phyloP scores from a whole-genome alignment of 1,140 invertebrate genomes.

The Coboldia fuscipes region DNA sequence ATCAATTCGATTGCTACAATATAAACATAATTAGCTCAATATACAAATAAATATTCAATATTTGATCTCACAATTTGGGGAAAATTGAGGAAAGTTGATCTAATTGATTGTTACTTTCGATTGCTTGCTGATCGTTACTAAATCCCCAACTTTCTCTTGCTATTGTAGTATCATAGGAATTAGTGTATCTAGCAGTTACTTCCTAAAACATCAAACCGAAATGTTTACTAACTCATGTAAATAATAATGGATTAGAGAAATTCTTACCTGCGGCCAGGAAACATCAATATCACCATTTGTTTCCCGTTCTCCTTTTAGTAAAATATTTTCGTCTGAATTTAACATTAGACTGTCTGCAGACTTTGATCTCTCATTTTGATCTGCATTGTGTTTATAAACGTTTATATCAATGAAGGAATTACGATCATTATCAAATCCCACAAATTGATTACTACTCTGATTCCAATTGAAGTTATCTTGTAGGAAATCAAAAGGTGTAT shows the following conservation, averaged over 20 bases:
- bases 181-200: constrained; percentile 1
- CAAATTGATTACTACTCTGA: neutral
- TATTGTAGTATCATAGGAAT: constrained; percentile 3
- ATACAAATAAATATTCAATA: neutral
- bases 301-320: constrained; percentile 58
- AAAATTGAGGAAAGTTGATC: neutral
- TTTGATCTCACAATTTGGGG: neutral
- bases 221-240: neutral
- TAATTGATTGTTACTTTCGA: too few species aligned
- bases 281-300: constrained; percentile 52
- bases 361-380: constrained; percentile 7
- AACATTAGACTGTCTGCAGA: constrained; percentile 35
- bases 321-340: constrained; percentile 63
- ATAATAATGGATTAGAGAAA: too few species aligned
- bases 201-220: neutral
- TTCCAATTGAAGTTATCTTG: constrained; percentile 1
- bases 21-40: neutral
- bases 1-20: constrained; percentile 7
- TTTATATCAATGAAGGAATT: constrained; percentile 4
- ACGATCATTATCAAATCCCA: constrained; percentile 5
- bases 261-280: constrained; percentile 24
- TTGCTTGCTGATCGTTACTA: constrained; percentile 8
- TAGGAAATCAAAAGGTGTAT: neutral
- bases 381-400: constrained; percentile 1
- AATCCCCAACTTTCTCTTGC: constrained; percentile 11